phyloP scores from a whole-genome alignment of 2,888 invertebrate species.

The Physocephala rufipes region DNA sequence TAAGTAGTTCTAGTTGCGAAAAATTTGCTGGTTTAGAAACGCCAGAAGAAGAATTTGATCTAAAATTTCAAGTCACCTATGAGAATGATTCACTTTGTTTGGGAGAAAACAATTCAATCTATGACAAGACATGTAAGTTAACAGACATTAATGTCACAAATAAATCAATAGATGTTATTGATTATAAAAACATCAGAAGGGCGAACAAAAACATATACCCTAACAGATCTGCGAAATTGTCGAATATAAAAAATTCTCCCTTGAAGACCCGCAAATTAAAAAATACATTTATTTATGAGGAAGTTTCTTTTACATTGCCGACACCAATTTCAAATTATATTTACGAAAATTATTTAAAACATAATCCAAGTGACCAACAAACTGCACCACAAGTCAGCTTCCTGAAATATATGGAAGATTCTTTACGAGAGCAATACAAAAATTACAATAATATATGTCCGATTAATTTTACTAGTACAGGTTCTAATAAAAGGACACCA shows the following conservation, averaged over 20 bases:
- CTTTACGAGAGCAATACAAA: not conserved
- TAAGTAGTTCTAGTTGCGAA: too few relatives aligned
- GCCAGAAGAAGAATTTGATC: too few relatives aligned
- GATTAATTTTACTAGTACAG: not conserved
- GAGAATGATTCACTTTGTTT: too few relatives aligned
- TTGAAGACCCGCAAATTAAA: not conserved
- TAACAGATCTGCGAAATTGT: not conserved
- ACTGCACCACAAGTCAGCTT: not conserved
- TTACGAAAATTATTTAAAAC: not conserved
- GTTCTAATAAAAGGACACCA: not conserved
- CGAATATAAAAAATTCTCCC: not conserved
- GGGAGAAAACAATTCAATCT: too few relatives aligned
- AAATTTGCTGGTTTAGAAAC: too few relatives aligned
- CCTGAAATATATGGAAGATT: not conserved
- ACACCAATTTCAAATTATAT: not conserved
- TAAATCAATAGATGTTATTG: not conserved
- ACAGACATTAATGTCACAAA: not conserved
- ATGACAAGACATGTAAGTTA: not conserved
- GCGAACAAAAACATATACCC: not conserved
- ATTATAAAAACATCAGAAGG: not conserved
- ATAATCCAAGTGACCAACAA: not conserved
- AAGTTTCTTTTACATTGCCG: not conserved
- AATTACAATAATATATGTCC: not conserved
- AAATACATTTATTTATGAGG: not conserved
- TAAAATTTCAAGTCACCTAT: too few relatives aligned